Conservation (phyloP, 2,888 invertebrate species). For the Herminia tarsipennalis region DNA sequence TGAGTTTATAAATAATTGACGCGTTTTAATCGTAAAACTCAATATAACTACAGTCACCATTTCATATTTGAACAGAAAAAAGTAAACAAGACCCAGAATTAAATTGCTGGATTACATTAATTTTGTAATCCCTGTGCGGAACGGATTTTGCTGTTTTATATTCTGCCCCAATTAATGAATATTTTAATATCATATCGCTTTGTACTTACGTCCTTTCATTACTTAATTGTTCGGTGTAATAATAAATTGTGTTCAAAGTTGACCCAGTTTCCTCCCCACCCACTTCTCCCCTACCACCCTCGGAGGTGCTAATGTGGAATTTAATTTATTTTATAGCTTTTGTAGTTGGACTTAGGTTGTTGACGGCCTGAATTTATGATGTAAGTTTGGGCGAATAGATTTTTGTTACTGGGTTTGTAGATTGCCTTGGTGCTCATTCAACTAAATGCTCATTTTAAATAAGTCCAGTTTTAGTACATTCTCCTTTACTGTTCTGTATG, state of each 20-base stretch:
- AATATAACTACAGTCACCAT: too few species aligned
- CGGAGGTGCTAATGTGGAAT: constrained; percentile 38
- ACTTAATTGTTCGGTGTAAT: constrained; percentile 30
- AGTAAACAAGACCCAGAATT: too few species aligned
- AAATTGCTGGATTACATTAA: neutral
- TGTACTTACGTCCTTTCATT: constrained; percentile 20
- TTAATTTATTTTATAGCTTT: constrained; percentile 38
- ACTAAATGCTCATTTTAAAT: too few species aligned
- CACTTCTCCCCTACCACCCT: neutral
- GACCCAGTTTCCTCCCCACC: constrained; percentile 31
- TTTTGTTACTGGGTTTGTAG: too few species aligned
- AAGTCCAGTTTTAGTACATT: too few species aligned
- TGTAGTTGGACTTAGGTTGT: constrained; percentile 23
- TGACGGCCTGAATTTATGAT: constrained; percentile 12
- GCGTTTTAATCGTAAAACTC: too few species aligned
- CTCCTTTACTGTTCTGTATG: too few species aligned
- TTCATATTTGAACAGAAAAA: too few species aligned
- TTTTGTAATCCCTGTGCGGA: too few species aligned
- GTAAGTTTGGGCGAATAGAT: too few species aligned
- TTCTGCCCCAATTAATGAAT: neutral
- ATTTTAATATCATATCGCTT: constrained; percentile 13
- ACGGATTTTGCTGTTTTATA: neutral
- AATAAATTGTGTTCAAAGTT: constrained; percentile 42
- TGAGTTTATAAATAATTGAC: too few species aligned
- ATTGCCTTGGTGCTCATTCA: too few species aligned